Evolutionary conservation across 2,113 vertebrate genomes (phyloP).

Genomic region (Pipra filicauda): DNA sequence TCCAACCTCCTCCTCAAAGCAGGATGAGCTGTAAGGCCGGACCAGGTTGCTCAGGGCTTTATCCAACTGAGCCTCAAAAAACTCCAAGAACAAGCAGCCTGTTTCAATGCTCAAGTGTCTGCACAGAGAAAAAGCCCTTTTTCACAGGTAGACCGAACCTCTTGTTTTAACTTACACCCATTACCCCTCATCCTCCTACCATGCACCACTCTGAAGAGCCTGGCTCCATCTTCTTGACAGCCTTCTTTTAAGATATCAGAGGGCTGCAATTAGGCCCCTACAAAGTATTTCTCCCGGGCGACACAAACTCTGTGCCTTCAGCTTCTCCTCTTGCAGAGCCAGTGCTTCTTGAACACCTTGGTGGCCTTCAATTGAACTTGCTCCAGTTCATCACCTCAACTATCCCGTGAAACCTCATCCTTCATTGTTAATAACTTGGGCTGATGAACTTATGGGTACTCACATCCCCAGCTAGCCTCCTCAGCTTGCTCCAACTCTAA

Average conservation of each 20-base stretch:
- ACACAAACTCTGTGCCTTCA: not conserved
- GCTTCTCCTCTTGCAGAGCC: not conserved
- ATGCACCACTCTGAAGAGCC: not conserved
- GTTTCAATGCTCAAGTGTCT: not conserved
- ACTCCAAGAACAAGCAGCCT: not conserved
- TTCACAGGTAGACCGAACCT: not conserved
- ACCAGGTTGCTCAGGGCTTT: not conserved
- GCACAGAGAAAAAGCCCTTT: not conserved
- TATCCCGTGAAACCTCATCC: not conserved
- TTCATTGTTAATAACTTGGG: accelerated
- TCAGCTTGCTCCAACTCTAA: not conserved
- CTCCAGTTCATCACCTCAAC: not conserved
- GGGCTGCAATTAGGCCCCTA: not conserved
- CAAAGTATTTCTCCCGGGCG: not conserved
- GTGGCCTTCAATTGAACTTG: not conserved
- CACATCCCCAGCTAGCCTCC: not conserved
- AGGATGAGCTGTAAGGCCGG: not conserved
- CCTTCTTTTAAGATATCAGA: not conserved
- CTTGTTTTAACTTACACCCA: not conserved
- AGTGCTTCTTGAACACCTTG: not conserved
- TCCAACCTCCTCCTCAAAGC: not conserved
- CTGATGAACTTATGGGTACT: not conserved
- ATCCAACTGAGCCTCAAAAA: not conserved
- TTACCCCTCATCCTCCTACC: not conserved
- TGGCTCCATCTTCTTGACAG: not conserved